Conservation (phyloP, 2,888 invertebrate species). For the Drosophila mimica region DNA sequence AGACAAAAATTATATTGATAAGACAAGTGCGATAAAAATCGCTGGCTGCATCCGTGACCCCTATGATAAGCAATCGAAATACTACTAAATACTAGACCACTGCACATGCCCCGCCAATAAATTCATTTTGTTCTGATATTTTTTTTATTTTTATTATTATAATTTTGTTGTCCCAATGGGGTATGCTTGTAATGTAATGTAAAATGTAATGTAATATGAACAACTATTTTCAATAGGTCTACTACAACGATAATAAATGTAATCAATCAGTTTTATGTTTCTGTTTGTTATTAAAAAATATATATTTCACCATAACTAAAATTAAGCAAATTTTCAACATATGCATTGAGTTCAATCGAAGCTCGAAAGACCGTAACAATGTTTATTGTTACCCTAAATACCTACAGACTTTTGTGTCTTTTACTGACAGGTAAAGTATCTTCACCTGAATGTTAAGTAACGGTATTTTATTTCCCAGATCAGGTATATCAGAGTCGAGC, state of each 20-base stretch:
- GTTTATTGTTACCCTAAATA: not conserved
- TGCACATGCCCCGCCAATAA: slow-evolving; percentile 27
- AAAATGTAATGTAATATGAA: not conserved
- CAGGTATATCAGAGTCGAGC: slow-evolving; percentile 34
- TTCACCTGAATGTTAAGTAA: not conserved
- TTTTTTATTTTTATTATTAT: not conserved
- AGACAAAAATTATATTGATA: slow-evolving; percentile 44
- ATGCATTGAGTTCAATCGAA: not conserved
- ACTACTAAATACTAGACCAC: not conserved
- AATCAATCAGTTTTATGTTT: not conserved
- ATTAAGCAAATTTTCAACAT: not conserved
- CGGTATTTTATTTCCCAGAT: not conserved
- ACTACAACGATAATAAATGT: not conserved
- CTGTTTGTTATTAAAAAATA: not conserved
- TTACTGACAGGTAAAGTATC: not conserved
- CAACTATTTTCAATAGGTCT: not conserved
- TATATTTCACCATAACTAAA: no score
- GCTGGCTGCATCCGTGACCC: slow-evolving; percentile 39
- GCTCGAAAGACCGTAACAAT: not conserved
- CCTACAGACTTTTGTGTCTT: no score
- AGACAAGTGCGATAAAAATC: slow-evolving; percentile 30
- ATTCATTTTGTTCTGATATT: slow-evolving; percentile 37
- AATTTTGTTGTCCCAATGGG: slow-evolving; percentile 10
- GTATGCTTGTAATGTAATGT: no score
- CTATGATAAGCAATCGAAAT: slow-evolving; percentile 36